Conservation (phyloP, 1,140 invertebrate species). For the Dendrolimus punctatus region DNA sequence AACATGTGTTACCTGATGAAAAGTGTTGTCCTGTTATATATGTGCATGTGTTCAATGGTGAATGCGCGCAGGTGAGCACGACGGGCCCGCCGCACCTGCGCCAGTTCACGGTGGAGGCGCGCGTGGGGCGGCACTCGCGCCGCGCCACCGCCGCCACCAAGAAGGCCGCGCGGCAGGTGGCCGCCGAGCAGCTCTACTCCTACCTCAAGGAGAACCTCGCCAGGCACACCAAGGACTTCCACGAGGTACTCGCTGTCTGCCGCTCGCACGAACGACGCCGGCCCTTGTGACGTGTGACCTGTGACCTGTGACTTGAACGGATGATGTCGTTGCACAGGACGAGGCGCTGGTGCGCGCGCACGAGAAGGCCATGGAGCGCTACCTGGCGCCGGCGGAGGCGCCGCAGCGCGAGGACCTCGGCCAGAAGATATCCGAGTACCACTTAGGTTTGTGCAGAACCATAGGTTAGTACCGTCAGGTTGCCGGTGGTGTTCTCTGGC, state of each 20-base stretch:
- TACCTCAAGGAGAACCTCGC: slow-evolving; percentile 48
- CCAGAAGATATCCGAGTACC: slow-evolving; percentile 41
- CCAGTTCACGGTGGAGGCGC: slow-evolving; percentile 37
- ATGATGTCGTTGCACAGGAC: slow-evolving; percentile 22
- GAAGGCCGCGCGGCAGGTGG: slow-evolving; percentile 46
- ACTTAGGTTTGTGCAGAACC: slow-evolving; percentile 17
- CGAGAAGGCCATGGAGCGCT: slow-evolving; percentile 44
- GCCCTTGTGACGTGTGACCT: not conserved
- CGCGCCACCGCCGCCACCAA: slow-evolving; percentile 44
- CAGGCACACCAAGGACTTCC: slow-evolving; percentile 39
- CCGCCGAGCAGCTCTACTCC: slow-evolving; percentile 46
- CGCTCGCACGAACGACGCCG: not conserved
- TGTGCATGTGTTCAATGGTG: too few relatives aligned
- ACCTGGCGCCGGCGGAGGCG: slow-evolving; percentile 19
- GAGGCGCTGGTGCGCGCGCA: slow-evolving; percentile 44
- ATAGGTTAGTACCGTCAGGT: too few relatives aligned
- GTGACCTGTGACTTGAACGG: not conserved
- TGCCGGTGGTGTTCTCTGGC: too few relatives aligned
- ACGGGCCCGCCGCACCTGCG: slow-evolving; percentile 54
- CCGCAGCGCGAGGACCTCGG: slow-evolving; percentile 36
- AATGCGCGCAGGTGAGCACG: slow-evolving; percentile 45
- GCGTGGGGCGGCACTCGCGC: slow-evolving; percentile 36
- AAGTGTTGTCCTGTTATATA: too few relatives aligned
- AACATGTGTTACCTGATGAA: too few relatives aligned
- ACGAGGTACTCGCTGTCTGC: slow-evolving; percentile 31